Evolutionary conservation across 2,797 vertebrate species (phyloP).

Genomic region (Ceyx erithaca): DNA sequence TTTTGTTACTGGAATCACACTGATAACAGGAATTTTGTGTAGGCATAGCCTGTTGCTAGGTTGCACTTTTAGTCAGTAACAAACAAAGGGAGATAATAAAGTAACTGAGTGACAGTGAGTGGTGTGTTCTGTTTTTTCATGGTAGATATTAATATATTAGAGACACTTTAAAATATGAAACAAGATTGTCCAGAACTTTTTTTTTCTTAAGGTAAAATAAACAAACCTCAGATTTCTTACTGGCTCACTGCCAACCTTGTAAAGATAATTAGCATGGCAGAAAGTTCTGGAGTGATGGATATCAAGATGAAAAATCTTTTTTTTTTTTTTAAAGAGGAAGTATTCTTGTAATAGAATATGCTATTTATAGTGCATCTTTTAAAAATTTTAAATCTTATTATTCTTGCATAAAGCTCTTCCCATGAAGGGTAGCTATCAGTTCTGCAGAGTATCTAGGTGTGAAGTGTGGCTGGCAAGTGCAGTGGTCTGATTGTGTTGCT

Average conservation of each 20-base stretch:
- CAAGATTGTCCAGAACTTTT: background rate
- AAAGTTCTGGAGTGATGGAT: conserved; percentile 17
- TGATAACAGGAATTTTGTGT: conserved; percentile 13
- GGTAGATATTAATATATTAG: background rate
- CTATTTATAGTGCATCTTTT: conserved; percentile 58
- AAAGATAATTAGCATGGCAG: background rate
- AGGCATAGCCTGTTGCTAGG: conserved; percentile 49
- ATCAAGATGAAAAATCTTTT: background rate
- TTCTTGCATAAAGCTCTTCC: conserved; percentile 47
- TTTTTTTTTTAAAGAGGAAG: conserved; percentile 13
- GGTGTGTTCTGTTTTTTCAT: background rate
- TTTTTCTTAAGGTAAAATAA: background rate
- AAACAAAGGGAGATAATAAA: conserved; percentile 40
- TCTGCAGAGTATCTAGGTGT: conserved; percentile 14
- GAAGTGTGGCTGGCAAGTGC: background rate
- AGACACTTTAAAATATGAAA: background rate
- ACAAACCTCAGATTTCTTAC: background rate
- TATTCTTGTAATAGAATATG: conserved; percentile 40
- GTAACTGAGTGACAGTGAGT: conserved; percentile 32
- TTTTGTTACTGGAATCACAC: background rate
- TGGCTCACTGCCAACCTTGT: background rate
- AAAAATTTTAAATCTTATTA: conserved; percentile 53
- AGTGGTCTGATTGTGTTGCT: background rate
- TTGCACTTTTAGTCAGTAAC: conserved; percentile 31
- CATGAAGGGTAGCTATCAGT: background rate